phyloP scores from a whole-genome alignment of 30 jellyfish, hydroid and myxozoan genomes.

The Cassiopea xamachana region DNA sequence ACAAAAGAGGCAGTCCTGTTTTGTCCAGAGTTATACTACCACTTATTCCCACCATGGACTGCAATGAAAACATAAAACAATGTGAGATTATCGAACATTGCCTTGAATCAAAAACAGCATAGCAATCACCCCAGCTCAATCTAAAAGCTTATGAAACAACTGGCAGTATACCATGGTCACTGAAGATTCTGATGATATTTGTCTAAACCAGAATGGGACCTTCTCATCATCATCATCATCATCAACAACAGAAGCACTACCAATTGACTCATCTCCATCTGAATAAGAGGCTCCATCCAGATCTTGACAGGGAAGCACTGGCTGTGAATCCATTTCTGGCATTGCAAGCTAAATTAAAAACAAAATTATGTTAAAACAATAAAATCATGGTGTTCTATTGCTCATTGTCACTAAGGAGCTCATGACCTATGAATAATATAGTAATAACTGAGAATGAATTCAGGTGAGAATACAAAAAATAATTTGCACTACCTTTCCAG shows the following conservation, averaged over 20 bases:
- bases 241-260: conserved; percentile 56
- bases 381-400: not conserved
- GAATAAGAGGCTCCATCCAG: not conserved
- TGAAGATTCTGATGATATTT: conserved; percentile 45
- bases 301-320: conserved; percentile 21
- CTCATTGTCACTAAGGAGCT: too few relatives aligned
- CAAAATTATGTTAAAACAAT: not conserved
- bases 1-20: too few relatives aligned
- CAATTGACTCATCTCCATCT: conserved; percentile 10
- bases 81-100: too few relatives aligned
- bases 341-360: conserved; percentile 59
- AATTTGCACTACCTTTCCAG: conserved; percentile 78
- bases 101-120: too few relatives aligned
- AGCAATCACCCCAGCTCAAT: not conserved
- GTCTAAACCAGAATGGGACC: conserved; percentile 80
- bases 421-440: too few relatives aligned
- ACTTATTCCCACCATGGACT: too few relatives aligned
- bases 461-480: not conserved
- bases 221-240: conserved; percentile 85
- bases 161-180: conserved; percentile 22
- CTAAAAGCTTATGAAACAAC: not conserved
- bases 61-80: too few relatives aligned
- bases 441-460: too few relatives aligned
- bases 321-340: conserved; percentile 70
- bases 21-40: too few relatives aligned